Evolutionary conservation across 2,113 vertebrate species (phyloP).

Genomic region (Propithecus coquereli): DNA sequence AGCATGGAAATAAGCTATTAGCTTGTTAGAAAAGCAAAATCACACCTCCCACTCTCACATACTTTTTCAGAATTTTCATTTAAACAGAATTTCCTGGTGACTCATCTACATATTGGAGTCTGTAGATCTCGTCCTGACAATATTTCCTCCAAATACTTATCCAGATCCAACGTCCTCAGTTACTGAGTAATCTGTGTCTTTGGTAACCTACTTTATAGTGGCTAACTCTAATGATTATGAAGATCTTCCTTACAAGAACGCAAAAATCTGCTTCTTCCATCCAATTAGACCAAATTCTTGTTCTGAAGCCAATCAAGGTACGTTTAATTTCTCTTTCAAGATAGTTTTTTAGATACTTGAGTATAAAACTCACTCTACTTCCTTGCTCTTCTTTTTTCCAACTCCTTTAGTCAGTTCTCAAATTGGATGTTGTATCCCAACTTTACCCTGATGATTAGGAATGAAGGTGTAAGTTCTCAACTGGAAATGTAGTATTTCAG

Average conservation of each 20-base stretch:
- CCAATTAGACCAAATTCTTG: neutral
- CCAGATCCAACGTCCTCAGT: neutral
- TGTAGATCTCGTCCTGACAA: neutral
- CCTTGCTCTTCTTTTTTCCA: neutral
- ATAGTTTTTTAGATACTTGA: neutral
- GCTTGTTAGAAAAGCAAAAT: neutral
- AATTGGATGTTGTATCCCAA: neutral
- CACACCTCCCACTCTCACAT: neutral
- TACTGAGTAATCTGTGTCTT: neutral
- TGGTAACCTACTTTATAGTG: neutral
- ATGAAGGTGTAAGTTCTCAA: neutral
- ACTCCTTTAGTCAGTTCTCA: neutral
- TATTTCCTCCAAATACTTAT: neutral
- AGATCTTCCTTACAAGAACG: neutral
- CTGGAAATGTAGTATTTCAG: neutral
- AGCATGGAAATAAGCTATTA: neutral
- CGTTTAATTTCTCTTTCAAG: neutral
- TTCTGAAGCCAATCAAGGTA: neutral
- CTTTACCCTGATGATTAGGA: neutral
- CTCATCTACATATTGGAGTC: neutral
- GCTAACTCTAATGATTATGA: neutral
- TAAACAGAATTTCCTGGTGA: neutral
- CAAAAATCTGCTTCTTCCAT: neutral
- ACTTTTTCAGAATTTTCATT: neutral
- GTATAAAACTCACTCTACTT: neutral